A percentile compares a stretch with the other conserved stretches of the same genome.
phyloP scores from a whole-genome alignment of 1,140 invertebrate genomes.

The Heterodera schachtii region DNA sequence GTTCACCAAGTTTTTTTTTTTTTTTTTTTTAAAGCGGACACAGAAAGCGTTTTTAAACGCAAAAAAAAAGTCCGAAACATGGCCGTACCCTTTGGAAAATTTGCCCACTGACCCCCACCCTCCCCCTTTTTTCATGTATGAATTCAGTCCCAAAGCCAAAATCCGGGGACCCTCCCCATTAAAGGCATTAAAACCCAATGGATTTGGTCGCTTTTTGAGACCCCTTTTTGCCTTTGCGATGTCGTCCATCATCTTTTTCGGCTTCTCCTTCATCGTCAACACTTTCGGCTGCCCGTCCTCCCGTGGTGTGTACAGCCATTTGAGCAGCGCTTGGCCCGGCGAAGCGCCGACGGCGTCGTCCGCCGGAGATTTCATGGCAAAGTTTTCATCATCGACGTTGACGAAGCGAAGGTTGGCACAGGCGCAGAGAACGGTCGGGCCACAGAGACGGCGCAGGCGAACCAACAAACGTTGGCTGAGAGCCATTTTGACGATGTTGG shows the following conservation, averaged over 20 bases:
- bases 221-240: too few species aligned
- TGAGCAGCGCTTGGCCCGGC: not conserved
- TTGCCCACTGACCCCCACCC: too few species aligned
- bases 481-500: not conserved
- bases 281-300: not conserved
- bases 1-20: too few species aligned
- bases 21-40: too few species aligned
- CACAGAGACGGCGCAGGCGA: not conserved
- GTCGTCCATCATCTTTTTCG: not conserved
- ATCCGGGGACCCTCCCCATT: too few species aligned
- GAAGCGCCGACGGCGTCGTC: not conserved
- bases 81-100: too few species aligned
- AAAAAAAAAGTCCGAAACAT: too few species aligned
- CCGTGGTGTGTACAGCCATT: not conserved
- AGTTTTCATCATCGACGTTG: not conserved
- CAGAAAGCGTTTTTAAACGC: too few species aligned
- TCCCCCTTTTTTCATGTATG: too few species aligned
- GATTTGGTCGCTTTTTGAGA: too few species aligned
- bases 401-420: not conserved
- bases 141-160: too few species aligned
- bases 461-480: not conserved
- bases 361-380: not conserved
- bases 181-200: too few species aligned
- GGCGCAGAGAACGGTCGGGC: not conserved
- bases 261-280: not conserved